phyloP scores from a whole-genome alignment of 2,888 invertebrate genomes.

The Antheraea assamensis region DNA sequence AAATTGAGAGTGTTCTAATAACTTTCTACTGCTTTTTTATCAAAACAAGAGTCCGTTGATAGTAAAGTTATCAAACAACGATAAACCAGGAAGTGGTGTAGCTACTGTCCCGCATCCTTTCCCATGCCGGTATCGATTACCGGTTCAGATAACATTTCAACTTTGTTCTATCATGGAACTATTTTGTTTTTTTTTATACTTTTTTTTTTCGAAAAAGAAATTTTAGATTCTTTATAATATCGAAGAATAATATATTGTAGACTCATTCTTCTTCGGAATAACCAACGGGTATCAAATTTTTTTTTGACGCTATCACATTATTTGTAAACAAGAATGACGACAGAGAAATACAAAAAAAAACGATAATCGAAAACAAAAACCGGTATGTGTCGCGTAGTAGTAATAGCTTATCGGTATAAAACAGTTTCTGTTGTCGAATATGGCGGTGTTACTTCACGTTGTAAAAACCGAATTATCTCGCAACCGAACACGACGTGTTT shows the following conservation, averaged over 20 bases:
- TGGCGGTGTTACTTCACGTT: background rate
- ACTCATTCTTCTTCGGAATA: background rate
- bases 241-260: no score
- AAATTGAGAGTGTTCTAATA: no score
- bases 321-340: background rate
- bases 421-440: background rate
- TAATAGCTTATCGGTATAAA: background rate
- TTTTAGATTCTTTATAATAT: no score
- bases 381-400: background rate
- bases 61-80: background rate
- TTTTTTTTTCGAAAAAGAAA: background rate
- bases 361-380: background rate
- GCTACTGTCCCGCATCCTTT: background rate
- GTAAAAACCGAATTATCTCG: background rate
- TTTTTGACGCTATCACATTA: background rate
- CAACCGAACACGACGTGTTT: background rate
- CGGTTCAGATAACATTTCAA: background rate
- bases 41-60: background rate
- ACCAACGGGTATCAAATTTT: background rate
- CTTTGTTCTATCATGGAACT: background rate
- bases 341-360: background rate
- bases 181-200: background rate
- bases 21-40: background rate
- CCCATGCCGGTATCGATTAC: conserved; percentile 8
- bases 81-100: background rate